Base-by-base conservation (phyloP, 2,797 vertebrate species). In the Molossus alvarezi region DNA sequence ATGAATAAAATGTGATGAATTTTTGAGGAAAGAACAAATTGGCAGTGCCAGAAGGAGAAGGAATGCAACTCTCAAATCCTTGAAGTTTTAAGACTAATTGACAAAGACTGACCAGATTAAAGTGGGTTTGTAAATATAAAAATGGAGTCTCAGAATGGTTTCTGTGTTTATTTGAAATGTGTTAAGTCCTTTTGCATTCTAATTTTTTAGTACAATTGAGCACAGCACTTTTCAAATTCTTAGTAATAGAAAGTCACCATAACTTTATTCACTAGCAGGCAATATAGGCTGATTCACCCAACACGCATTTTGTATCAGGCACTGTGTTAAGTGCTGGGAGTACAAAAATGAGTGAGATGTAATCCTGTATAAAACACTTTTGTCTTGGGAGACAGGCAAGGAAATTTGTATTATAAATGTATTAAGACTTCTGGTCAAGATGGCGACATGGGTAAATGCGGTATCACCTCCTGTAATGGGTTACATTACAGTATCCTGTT, bases 111-210 rank as follows among this genome's bases (percentile, higher is more conserved):
- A 80, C 76, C 23, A 81, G 83, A 91, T 72, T 71, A 71, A 81
- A 79, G n/a, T 82, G 41, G 11, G 18, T 82, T 94, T 96, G 75
- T 72, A 93, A 77, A 20, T 95, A 14, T 45, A 62, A 83, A 77
- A 90, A 85, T 72, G 55, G 20, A 67, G 4, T 60, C 23, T 79
- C 80, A 84, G n/a, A 76, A 65, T 8, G 29, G 2, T 81, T 86
- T 89, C 29, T n/a, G 53, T 86, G 86, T 94, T 94, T 85, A 75
- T 77, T 72, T 92, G 91, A 95, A 89, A 60, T 51, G 27, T 55
- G 7, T 83, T 57, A 88, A 77, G 29, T 89, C 23, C 60, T 80
- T 62, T 90, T 60, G 79, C 11, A 37, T 65, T 69, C 27, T 5
- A 91, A 15, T 86, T 71, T 80, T 90, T 64, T 80, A 84, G 48